phyloP scores from a whole-genome alignment of 2,113 vertebrate species.

The Trogon melanurus region DNA sequence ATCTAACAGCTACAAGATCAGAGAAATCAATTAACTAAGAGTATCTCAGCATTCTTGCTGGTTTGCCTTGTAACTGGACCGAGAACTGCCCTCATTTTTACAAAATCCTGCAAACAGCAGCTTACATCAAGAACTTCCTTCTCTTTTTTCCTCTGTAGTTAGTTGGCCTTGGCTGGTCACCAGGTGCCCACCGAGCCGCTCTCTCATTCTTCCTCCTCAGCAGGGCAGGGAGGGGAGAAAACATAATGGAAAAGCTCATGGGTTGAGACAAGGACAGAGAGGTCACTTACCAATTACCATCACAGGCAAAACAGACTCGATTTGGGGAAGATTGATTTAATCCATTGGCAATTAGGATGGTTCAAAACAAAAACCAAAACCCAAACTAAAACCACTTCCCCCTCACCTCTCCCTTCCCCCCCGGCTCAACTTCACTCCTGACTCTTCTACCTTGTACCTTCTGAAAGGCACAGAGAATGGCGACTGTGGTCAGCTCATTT shows the following conservation, averaged over 20 bases:
- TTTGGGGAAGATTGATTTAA: not conserved
- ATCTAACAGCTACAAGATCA: not conserved
- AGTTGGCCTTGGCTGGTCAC: not conserved
- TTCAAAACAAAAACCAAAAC: not conserved
- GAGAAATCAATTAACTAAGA: not conserved
- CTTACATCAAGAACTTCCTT: not conserved
- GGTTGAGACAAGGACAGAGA: not conserved
- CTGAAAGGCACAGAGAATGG: rapidly evolving
- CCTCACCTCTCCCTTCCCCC: not conserved
- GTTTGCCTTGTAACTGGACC: not conserved
- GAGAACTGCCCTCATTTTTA: not conserved
- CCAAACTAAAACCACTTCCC: not conserved
- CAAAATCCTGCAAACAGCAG: not conserved
- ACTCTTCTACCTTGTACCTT: not conserved
- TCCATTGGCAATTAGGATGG: not conserved
- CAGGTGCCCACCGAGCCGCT: rapidly evolving
- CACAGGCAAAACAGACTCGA: not conserved
- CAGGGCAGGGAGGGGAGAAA: not conserved
- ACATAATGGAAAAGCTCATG: not conserved
- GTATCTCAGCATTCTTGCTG: not conserved
- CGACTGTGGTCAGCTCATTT: not conserved
- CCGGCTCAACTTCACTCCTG: not conserved
- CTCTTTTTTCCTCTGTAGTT: not conserved
- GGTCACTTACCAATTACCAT: not conserved
- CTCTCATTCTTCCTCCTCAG: not conserved